Conservation (phyloP, 2,113 vertebrate species). For the Tupaia chinensis region DNA sequence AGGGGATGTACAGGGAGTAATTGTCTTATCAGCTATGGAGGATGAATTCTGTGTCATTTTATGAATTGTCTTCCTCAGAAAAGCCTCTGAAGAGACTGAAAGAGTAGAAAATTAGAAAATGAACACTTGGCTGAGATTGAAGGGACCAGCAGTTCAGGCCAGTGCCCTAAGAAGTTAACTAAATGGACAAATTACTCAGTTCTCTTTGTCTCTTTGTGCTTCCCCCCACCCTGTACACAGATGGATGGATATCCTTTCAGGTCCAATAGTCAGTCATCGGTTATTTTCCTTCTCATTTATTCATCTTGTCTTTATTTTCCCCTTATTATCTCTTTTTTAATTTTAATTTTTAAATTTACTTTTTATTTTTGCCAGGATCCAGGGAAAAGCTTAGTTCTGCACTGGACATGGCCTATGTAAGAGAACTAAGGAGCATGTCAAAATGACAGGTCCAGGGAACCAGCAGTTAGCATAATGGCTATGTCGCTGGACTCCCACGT, state of each 20-base stretch:
- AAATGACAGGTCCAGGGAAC: neutral
- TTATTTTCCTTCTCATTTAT: neutral
- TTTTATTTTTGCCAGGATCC: neutral
- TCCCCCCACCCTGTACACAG: neutral
- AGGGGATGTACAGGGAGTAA: neutral
- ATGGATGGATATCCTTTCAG: neutral
- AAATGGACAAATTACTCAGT: neutral
- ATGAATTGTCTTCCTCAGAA: neutral
- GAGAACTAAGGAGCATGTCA: neutral
- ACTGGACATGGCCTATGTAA: neutral
- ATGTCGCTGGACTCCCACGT: too few relatives aligned
- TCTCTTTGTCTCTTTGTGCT: neutral
- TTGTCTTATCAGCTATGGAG: fast-evolving
- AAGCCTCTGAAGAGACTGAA: neutral
- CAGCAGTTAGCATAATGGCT: too few relatives aligned
- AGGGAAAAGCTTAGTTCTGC: neutral
- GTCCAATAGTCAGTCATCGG: neutral
- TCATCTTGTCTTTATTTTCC: neutral
- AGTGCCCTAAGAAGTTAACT: neutral
- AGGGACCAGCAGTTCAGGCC: neutral
- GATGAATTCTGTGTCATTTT: neutral
- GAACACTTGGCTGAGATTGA: neutral
- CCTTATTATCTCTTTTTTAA: too few relatives aligned
- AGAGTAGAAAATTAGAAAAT: neutral
- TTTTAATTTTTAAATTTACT: too few relatives aligned